phyloP scores from a whole-genome alignment of 2,797 vertebrate genomes.

The Sternotherus odoratus region DNA sequence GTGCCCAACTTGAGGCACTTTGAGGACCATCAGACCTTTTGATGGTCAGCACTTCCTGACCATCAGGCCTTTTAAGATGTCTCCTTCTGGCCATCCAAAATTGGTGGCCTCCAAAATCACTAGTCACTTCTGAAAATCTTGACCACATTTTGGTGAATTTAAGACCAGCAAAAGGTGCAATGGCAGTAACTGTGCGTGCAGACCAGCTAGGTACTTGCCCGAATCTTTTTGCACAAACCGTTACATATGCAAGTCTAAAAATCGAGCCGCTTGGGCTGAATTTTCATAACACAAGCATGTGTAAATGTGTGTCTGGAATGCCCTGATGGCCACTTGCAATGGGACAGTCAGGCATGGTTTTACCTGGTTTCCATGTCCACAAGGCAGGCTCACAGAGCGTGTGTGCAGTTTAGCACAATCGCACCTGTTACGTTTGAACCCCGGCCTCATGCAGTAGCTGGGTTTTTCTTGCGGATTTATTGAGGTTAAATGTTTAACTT shows the following conservation, averaged over 20 bases:
- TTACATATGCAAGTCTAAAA: neutral
- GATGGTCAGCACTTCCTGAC: neutral
- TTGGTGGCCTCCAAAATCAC: neutral
- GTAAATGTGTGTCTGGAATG: neutral
- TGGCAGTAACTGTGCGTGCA: neutral
- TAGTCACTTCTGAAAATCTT: neutral
- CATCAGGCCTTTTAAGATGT: neutral
- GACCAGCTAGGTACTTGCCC: neutral
- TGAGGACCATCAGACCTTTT: too few species aligned
- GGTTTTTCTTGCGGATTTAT: slow-evolving; percentile 14
- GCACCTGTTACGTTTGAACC: neutral
- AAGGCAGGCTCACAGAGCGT: neutral
- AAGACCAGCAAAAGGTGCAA: neutral
- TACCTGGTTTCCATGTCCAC: fast-evolving
- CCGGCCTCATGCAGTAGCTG: neutral
- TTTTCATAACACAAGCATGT: neutral
- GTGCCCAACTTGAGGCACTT: neutral
- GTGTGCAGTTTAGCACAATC: neutral
- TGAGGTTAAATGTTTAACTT: neutral
- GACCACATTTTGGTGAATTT: neutral
- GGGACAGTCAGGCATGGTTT: neutral
- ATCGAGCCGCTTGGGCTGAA: neutral
- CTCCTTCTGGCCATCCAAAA: neutral
- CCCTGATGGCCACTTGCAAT: fast-evolving
- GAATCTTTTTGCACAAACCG: neutral